Base-by-base conservation (phyloP, 1,140 invertebrate genomes). In the Brevipalpus yothersi region DNA sequence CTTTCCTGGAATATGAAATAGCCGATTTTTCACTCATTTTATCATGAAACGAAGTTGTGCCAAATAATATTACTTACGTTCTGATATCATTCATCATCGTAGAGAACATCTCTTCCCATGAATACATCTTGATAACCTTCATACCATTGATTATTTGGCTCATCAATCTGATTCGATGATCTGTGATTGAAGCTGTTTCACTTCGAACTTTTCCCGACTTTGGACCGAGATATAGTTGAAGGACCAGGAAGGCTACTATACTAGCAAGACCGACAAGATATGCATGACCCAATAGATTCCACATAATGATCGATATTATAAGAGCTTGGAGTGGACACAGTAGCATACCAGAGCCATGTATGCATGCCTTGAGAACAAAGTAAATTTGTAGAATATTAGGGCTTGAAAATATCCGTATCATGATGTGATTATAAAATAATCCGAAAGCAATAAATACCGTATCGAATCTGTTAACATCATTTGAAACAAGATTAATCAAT, bases 131-230 rank as follows among this genome's bases (percentile, higher is more conserved):
- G 60, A 92, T 83, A 23, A 89, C 81, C 70, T 87, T 80, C 66
- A 92, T 86, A 0, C 84, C 87, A 53, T 79, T 77, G 17, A 93
- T 80, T n/a, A 93, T 84, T 73, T 92, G 87, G 67, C 84, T 87
- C 84, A 91, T 90, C 56, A 89, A 69, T 55, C 81, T 75, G 1
- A 92, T 81, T 61, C 88, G 75, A 66, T 88, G 79, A 68, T 93
- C 89, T 0, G 86, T 89, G 21, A n/a, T n/a, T 8, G 21, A 19
- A 51, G 49, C 49, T 2, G n/a, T 19, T 19, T 19, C 5, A n/a
- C n/a, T 10, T 19, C 62, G 45, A n/a, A 63, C 12, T 42, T 42
- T 43, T n/a, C 21, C 42, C 9, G 62, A 59, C 9, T 19, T 13
- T 1, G 49, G 55, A 8, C 82, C 83, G 67, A 88, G 73, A 65